phyloP scores from a whole-genome alignment of 2,888 invertebrate genomes.

The Pseudococcus longispinus region DNA sequence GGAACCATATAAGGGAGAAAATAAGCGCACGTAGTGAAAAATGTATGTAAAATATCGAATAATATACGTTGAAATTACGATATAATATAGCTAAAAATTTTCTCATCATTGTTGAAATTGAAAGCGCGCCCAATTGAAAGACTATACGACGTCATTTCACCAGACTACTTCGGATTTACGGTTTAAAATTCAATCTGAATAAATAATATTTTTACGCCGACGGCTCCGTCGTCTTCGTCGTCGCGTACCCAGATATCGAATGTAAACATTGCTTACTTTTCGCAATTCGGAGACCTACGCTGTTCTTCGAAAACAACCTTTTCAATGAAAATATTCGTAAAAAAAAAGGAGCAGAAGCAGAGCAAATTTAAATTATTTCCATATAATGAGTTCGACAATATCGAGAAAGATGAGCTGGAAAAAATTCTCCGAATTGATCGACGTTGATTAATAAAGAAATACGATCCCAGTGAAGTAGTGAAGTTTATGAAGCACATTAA shows the following conservation, averaged over 20 bases:
- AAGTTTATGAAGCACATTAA: neutral
- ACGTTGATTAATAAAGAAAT: neutral
- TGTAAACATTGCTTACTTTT: slow-evolving; percentile 13
- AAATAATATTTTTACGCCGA: slow-evolving; percentile 29
- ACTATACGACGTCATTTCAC: neutral
- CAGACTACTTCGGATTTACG: neutral
- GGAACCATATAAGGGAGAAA: too few relatives aligned
- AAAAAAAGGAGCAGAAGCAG: neutral
- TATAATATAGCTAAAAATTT: neutral
- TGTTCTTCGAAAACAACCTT: neutral
- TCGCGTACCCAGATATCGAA: neutral
- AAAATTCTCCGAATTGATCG: neutral
- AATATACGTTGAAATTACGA: too few relatives aligned
- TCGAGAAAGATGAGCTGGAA: neutral
- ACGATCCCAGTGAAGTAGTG: neutral
- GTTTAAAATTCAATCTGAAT: slow-evolving; percentile 24
- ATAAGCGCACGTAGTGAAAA: too few relatives aligned
- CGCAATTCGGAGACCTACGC: neutral
- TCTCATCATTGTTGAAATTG: neutral
- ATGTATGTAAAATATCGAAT: too few relatives aligned
- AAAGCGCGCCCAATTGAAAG: neutral
- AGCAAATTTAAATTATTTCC: neutral
- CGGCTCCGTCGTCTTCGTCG: neutral
- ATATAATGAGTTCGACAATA: neutral
- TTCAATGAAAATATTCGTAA: neutral